Evolutionary conservation across 2,113 vertebrate species (phyloP), one percentile per base, ranked within the genome.

Genomic region (Lathamus discolor): DNA sequence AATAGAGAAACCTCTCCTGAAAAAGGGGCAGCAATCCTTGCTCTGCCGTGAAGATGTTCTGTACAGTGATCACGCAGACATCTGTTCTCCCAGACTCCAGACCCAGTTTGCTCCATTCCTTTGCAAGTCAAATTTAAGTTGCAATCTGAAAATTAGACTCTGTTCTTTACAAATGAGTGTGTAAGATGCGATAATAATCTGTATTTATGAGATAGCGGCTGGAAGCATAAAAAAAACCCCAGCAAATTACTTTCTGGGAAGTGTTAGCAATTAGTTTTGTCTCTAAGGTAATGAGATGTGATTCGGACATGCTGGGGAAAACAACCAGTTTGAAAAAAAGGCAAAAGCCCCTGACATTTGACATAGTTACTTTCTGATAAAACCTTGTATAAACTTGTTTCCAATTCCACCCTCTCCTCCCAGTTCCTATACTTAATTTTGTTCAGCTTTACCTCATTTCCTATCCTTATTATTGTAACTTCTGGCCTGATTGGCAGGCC

Each of bases 391-490:
- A 57, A 94, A 64, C 68, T 68, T 68, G 48, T 72, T 96, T 79
- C 52, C 43, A 81, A 68, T 68, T 63, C 73, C 13, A 39, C 62
- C 33, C 35, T 92, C 37, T 86, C 46, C 51, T 93, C 22, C 57
- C 52, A 31, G 28, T 88, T 87, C 31, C 80, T 92, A 9, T 72
- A 25, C 43, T 85, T 92, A 82, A 69, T 86, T 93, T 86, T 46
- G 16, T n/a, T 93, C 46, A 29, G 20, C 18, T 85, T 95, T 86
- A 70, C 64, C 61, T 93, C 83, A 75, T 94, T 94, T 96, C 86
- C 88, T 75, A 1, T 83, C 35, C 22, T 90, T 81, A 44, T 62
- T 88, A 43, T 88, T 94, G 37, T 92, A 75, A 84, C 64, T 93
- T 92, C 54, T 95, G 72, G 49, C 70, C 90, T 78, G 82, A 78